phyloP scores from a whole-genome alignment of 2,113 vertebrate species.

The Ageneiosus marmoratus region DNA sequence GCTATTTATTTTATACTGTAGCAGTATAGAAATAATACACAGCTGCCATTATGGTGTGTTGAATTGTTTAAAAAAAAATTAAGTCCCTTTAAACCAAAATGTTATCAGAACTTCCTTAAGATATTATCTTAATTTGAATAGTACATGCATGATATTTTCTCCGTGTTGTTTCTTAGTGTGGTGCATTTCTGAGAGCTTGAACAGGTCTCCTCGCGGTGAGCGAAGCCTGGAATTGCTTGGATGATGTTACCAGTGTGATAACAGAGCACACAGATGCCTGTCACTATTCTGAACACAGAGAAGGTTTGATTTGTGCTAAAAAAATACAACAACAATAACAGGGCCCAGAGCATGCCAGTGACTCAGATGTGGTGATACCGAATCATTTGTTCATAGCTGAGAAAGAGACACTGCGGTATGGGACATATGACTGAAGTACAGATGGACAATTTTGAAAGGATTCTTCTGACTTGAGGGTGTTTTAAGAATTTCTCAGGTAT shows the following conservation, averaged over 20 bases:
- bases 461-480: conserved; percentile 10
- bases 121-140: conserved; percentile 25
- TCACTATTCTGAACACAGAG: conserved; percentile 24
- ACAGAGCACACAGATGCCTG: conserved; percentile 29
- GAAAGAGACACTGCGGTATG: not conserved
- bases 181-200: conserved; percentile 35
- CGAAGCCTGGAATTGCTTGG: not conserved
- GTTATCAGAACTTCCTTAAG: conserved; percentile 3
- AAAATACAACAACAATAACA: not conserved
- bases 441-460: conserved; percentile 9
- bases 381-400: conserved; percentile 14
- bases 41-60: conserved; percentile 25
- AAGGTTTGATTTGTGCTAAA: conserved; percentile 10
- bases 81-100: conserved; percentile 29
- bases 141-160: conserved; percentile 36
- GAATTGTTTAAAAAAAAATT: conserved; percentile 3
- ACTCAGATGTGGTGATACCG: conserved; percentile 12
- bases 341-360: conserved; percentile 1
- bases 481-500: conserved; percentile 53
- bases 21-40: conserved; percentile 34
- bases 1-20: conserved; percentile 57
- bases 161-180: conserved; percentile 27
- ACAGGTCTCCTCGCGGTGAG: conserved; percentile 23
- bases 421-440: not conserved
- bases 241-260: conserved; percentile 35